Evolutionary conservation across 2,888 invertebrate genomes (phyloP), one percentile per base, ranked within the genome.

Genomic region (Ennomos erosarius): DNA sequence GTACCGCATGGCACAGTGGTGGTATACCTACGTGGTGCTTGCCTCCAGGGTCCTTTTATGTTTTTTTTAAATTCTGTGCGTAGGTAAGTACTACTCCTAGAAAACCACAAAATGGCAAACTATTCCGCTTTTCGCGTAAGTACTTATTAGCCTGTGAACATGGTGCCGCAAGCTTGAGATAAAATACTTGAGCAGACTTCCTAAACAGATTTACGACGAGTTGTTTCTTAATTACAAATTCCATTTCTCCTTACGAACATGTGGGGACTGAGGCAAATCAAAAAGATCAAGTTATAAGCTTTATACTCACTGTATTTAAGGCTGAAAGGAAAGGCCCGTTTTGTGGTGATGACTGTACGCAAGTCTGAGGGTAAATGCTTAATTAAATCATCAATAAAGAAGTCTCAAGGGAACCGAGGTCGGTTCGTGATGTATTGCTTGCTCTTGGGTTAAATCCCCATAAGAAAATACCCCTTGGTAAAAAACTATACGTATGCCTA

Each of bases 141-240:
- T 11, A 50, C 38, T 44, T 10, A 59, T 40, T 60, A 45, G 68
- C 65, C 67, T 71, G 72, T 67, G 71, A 65, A 61, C 64, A 56
- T 58, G 65, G 63, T 71, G 68, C 78, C 75, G 62, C 70, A 67
- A 68, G 61, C 74, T 75, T 73, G 73, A 81, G 79, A 82, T 76
- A 74, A 78, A 81, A 82, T 82, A 82, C 82, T 84, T 82, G 50
- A 67, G 65, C 65, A 45, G 73, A 79, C 74, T 82, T 80, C 67
- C 79, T 79, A 81, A 85, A 84, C 82, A 79, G 81, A 87, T 85
- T 86, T 85, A 79, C 69, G 62, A 81, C 78, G 81, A 77, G 81
- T 78, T 81, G 81, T 83, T 82, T 85, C 84, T 84, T 88, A 88
- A 88, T 88, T 88, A 79, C 82, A 80, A 86, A 88, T 89, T 89